Base-by-base conservation (phyloP, 2,888 invertebrate species). In the Eumerus sabulonum region DNA sequence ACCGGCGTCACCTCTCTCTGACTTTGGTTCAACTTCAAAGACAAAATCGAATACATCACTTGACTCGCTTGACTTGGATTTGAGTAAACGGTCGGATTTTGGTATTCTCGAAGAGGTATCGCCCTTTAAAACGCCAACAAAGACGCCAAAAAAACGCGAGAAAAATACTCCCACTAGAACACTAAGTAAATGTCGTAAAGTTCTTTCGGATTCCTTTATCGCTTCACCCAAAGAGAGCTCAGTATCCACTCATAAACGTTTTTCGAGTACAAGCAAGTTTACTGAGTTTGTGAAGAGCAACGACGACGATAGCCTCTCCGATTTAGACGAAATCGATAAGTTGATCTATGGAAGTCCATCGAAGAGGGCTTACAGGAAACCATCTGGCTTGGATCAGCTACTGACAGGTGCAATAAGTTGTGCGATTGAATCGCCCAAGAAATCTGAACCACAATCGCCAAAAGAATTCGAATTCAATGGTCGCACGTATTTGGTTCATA, bases 401-500 rank as follows among this genome's bases (percentile, higher is more conserved):
- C 71, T 88, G 0, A 84, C 81, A 19, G 86, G 82, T 0, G 83
- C 86, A 19, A 85, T 89, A 4, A 85, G 68, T 45, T 81, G 73
- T 12, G 9, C 59, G 11, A 35, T 38, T 12, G 38, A 63, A 1
- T 59, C 62, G 1, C 48, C 54, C 42, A 19, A 62, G 82, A 9
- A 74, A 42, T 0, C 13, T 57, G 40, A 40, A 54, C 0, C 12
- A 1, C 17, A 53, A 1, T 19, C 53, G 0, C 53, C 82, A 0
- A 82, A 85, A 1, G 79, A 84, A 51, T 47, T 88, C 35, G 82
- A 84, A 57, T 63, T 87, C 1, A 85, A 90, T 83, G 85, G 85
- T 12, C 85, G 85, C 66, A 76, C 82, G 5, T 88, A 87, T 79
- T 82, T 73, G 1, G 83, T 87, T 0, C 92, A 92, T 86, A 91